phyloP scores from a whole-genome alignment of 2,113 vertebrate genomes.

The Rana temporaria region DNA sequence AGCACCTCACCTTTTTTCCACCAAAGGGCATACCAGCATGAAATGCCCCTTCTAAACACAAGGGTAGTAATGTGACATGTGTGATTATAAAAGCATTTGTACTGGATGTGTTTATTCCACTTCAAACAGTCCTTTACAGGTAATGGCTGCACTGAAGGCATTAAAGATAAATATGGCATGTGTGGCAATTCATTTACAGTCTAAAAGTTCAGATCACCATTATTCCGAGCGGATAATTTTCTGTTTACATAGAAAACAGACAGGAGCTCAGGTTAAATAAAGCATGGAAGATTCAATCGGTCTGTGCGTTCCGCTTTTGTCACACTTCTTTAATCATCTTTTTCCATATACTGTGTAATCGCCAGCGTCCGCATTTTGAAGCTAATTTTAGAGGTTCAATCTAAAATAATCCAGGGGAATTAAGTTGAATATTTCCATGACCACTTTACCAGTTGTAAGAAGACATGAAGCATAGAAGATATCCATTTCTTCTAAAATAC shows the following conservation, averaged over 20 bases:
- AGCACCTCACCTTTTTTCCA: too few relatives aligned
- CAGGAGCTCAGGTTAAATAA: slow-evolving; percentile 33
- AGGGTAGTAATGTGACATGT: background rate
- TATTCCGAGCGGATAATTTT: slow-evolving; percentile 30
- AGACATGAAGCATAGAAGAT: slow-evolving; percentile 24
- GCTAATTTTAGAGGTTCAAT: slow-evolving; percentile 38
- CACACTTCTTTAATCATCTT: slow-evolving; percentile 12
- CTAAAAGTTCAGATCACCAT: slow-evolving; percentile 3
- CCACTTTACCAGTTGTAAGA: slow-evolving; percentile 18
- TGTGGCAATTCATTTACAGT: slow-evolving; percentile 8
- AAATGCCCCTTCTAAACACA: too few relatives aligned
- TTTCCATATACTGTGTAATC: background rate
- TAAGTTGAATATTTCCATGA: slow-evolving; percentile 28
- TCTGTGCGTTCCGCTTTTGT: background rate
- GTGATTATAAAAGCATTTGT: background rate
- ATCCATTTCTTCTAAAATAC: slow-evolving; percentile 23
- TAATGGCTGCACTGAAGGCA: background rate
- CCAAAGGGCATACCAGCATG: too few relatives aligned
- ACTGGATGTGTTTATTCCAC: background rate
- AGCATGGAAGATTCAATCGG: slow-evolving; percentile 16
- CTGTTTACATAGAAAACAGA: slow-evolving; percentile 24
- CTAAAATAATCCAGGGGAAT: slow-evolving; percentile 45
- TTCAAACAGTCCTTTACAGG: background rate
- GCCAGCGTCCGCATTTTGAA: background rate
- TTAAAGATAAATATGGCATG: background rate